These are phyloP conservation scores for Noctua janthe DNA, from an alignment of 2,888 invertebrate genomes.

Conservation along the genomic window DNA sequence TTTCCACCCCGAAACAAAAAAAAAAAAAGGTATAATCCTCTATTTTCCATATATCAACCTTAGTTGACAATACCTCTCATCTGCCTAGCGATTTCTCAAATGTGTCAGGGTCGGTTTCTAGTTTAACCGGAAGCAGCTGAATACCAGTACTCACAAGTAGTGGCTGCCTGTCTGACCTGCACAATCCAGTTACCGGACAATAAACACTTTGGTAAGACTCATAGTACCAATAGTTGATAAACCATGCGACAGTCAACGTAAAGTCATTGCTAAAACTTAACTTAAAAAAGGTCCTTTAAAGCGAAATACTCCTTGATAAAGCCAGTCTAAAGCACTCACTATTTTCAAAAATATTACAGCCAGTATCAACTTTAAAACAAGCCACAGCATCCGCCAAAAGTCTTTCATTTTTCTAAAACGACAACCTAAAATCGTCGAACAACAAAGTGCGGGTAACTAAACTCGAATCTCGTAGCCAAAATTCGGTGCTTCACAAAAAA, in stretches of 20 bases:
- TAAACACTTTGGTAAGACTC: neutral
- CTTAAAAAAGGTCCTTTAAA: neutral
- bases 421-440: conserved; percentile 32
- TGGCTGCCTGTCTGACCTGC: neutral
- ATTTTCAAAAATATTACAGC: conserved; percentile 5
- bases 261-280: neutral
- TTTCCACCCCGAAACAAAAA: too few relatives aligned
- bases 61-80: neutral
- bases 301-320: neutral
- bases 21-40: too few relatives aligned
- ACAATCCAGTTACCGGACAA: neutral
- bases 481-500: conserved; percentile 44
- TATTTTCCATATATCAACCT: neutral
- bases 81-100: neutral
- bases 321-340: neutral
- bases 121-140: neutral
- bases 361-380: neutral
- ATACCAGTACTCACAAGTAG: neutral
- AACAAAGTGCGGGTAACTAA: conserved; percentile 31
- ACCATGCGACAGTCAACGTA: neutral
- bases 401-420: conserved; percentile 8
- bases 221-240: neutral
- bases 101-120: neutral
- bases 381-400: neutral
- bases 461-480: conserved; percentile 38